Evolutionary conservation across 2,797 vertebrate genomes (phyloP).

Genomic region (Malacoraja senta): DNA sequence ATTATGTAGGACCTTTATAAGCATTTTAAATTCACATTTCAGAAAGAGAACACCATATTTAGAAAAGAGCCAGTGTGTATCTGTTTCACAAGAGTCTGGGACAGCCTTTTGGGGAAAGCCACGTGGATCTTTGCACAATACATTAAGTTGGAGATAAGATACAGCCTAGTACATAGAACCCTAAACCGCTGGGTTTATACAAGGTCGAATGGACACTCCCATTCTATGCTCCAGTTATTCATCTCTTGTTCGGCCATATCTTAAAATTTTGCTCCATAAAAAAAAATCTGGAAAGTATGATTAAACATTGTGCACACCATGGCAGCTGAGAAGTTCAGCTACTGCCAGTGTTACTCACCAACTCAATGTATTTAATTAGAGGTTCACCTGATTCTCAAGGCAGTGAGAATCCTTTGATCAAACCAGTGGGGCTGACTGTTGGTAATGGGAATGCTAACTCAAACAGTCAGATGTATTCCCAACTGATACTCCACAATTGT

Average conservation of each 20-base stretch:
- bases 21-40: slow-evolving; percentile 32
- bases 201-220: neutral
- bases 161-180: neutral
- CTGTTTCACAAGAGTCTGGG: slow-evolving; percentile 20
- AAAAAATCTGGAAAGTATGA: slow-evolving; percentile 11
- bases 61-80: slow-evolving; percentile 14
- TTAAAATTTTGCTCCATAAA: neutral
- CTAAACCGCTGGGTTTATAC: neutral
- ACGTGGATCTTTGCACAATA: neutral
- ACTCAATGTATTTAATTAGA: neutral
- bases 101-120: neutral
- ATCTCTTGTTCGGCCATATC: neutral
- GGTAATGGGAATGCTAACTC: slow-evolving; percentile 9
- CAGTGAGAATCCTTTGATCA: slow-evolving; percentile 11
- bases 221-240: neutral
- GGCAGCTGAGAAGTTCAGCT: neutral
- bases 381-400: neutral
- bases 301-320: neutral
- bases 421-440: neutral
- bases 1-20: slow-evolving; percentile 28
- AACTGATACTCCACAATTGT: neutral
- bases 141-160: neutral
- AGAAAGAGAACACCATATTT: slow-evolving; percentile 29
- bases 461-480: neutral
- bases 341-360: neutral